Conservation (phyloP, 2,113 vertebrate genomes). For the Lasiurus cinereus region DNA sequence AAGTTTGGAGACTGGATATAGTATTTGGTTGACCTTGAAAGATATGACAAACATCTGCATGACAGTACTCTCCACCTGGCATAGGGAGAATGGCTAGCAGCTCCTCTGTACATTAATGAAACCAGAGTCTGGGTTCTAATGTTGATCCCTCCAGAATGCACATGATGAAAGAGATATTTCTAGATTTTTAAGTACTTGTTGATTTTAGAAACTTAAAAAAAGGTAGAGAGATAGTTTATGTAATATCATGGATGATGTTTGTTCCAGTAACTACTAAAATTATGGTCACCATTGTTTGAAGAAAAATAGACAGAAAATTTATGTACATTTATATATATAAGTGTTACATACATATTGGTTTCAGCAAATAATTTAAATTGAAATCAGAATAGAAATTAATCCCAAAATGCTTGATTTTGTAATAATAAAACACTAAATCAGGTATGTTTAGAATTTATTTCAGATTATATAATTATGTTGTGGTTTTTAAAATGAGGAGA, state of each 20-base stretch:
- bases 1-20: background rate
- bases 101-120: background rate
- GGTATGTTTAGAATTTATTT: background rate
- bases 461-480: background rate
- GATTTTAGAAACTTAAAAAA: slow-evolving; percentile 20
- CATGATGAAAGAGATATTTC: background rate
- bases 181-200: background rate
- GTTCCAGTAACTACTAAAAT: background rate
- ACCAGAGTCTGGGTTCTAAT: background rate
- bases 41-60: background rate
- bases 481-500: background rate
- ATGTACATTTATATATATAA: background rate
- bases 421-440: background rate
- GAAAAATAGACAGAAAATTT: background rate
- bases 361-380: background rate
- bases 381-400: background rate
- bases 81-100: background rate
- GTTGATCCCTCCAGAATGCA: background rate
- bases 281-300: background rate
- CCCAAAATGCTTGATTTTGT: background rate
- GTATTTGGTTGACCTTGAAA: background rate
- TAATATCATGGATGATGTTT: background rate
- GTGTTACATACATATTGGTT: background rate
- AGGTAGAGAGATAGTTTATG: background rate
- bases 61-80: background rate